phyloP scores from a whole-genome alignment of 2,797 vertebrate species.

The Macroramphosus scolopax region DNA sequence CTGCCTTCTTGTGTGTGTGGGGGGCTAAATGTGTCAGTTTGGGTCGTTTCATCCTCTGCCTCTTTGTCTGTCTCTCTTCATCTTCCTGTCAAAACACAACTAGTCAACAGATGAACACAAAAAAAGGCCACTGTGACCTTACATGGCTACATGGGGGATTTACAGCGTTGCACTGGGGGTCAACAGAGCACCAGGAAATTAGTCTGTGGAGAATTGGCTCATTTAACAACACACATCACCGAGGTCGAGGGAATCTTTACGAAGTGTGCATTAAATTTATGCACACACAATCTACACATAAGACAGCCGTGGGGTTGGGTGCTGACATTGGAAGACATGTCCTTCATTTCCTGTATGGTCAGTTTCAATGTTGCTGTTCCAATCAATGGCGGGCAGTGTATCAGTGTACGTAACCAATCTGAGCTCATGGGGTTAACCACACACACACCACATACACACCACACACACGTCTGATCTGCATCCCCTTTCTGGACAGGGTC shows the following conservation, averaged over 20 bases:
- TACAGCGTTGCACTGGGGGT: slow-evolving; percentile 20
- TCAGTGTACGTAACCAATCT: slow-evolving; percentile 27
- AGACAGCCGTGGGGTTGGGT: not conserved
- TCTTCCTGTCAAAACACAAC: no score
- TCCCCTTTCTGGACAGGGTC: slow-evolving; percentile 30
- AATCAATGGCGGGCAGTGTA: slow-evolving; percentile 19
- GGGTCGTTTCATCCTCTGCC: no score
- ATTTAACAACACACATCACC: slow-evolving; percentile 32
- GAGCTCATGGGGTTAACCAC: slow-evolving; percentile 32
- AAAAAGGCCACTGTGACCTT: slow-evolving; percentile 26
- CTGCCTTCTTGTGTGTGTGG: no score
- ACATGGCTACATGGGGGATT: slow-evolving; percentile 22
- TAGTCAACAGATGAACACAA: no score
- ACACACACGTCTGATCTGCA: slow-evolving; percentile 20
- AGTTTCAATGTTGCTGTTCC: slow-evolving; percentile 12
- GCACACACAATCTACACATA: slow-evolving; percentile 3
- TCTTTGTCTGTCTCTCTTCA: no score
- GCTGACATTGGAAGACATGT: slow-evolving; percentile 15
- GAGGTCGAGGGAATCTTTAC: slow-evolving; percentile 19
- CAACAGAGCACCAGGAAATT: slow-evolving; percentile 29
- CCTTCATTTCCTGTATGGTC: slow-evolving; percentile 12
- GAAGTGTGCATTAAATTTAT: slow-evolving; percentile 9
- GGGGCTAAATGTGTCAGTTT: no score
- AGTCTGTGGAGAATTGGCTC: slow-evolving; percentile 20
- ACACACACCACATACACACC: slow-evolving; percentile 15